Percentiles rank a stretch among this genome's conserved stretches.
phyloP scores from a whole-genome alignment of 2,797 vertebrate genomes.

The Avahi laniger region DNA sequence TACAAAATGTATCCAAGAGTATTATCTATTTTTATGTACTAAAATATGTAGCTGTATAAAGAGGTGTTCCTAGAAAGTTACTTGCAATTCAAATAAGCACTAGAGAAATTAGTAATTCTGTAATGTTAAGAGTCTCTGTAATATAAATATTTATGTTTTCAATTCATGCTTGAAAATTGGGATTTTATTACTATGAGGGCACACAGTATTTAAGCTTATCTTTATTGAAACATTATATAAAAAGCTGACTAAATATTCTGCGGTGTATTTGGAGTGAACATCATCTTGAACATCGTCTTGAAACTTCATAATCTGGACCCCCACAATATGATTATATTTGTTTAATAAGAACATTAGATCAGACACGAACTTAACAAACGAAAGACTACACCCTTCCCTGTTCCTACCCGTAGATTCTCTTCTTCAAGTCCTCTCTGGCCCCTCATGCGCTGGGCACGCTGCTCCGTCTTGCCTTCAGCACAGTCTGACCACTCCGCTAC shows the following conservation, averaged over 20 bases:
- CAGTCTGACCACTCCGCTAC: fast-evolving
- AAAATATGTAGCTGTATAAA: conserved; percentile 56
- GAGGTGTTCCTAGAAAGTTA: conserved; percentile 57
- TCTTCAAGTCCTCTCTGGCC: no score
- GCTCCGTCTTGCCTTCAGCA: background rate
- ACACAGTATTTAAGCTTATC: background rate
- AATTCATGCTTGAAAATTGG: conserved; percentile 25
- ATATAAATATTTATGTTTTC: conserved; percentile 38
- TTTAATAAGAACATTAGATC: conserved; percentile 16
- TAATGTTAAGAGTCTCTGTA: conserved; percentile 34
- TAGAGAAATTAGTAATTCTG: conserved; percentile 44
- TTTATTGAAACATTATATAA: background rate
- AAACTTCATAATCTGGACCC: conserved; percentile 10
- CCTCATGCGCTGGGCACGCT: fast-evolving
- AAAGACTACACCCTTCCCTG: background rate
- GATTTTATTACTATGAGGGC: conserved; percentile 15
- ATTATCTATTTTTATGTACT: conserved; percentile 42
- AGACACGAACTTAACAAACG: conserved; percentile 30
- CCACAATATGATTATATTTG: background rate
- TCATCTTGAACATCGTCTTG: background rate
- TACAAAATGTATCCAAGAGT: conserved; percentile 41
- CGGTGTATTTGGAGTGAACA: background rate
- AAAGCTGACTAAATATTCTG: background rate
- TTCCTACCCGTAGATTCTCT: background rate
- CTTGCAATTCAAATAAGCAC: conserved; percentile 49